A percentile compares a stretch with the other conserved stretches of the same genome.
Conservation (phyloP, 2,888 invertebrate species). For the Metalampra italica region DNA sequence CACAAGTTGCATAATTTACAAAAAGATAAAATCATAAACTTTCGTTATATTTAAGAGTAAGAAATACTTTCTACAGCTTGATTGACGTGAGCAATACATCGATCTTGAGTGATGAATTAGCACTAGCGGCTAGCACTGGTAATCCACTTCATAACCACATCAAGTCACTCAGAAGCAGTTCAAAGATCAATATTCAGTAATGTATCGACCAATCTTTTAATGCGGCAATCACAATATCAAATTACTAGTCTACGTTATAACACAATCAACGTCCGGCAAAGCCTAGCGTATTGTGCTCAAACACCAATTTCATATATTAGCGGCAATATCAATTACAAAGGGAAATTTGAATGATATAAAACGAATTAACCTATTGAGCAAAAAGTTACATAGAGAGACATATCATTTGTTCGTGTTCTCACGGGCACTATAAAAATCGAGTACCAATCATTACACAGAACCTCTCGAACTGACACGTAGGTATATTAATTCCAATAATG, state of each 20-base stretch:
- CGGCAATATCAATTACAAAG: conserved; percentile 51
- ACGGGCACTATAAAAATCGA: conserved; percentile 68
- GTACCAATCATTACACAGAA: conserved; percentile 62
- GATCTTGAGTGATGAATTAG: conserved; percentile 45
- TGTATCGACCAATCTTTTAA: conserved; percentile 38
- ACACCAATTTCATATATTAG: conserved; percentile 30
- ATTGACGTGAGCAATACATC: conserved; percentile 35
- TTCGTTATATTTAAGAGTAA: not conserved
- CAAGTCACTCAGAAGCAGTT: conserved; percentile 43
- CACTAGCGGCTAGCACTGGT: too few species aligned
- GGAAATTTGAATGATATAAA: conserved; percentile 39
- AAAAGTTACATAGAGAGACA: conserved; percentile 56
- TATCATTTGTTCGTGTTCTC: conserved; percentile 69
- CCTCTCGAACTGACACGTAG: conserved; percentile 75
- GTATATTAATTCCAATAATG: conserved; percentile 77
- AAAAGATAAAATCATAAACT: too few species aligned
- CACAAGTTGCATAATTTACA: too few species aligned
- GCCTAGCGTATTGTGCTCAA: conserved; percentile 7
- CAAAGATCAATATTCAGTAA: conserved; percentile 48
- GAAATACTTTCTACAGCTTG: conserved; percentile 40
- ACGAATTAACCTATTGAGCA: conserved; percentile 49
- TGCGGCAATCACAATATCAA: conserved; percentile 33
- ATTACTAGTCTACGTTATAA: conserved; percentile 6
- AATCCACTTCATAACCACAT: conserved; percentile 41
- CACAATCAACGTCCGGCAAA: conserved; percentile 5